phyloP scores from a whole-genome alignment of 2,888 invertebrate genomes.

The Aspidiotus destructor region DNA sequence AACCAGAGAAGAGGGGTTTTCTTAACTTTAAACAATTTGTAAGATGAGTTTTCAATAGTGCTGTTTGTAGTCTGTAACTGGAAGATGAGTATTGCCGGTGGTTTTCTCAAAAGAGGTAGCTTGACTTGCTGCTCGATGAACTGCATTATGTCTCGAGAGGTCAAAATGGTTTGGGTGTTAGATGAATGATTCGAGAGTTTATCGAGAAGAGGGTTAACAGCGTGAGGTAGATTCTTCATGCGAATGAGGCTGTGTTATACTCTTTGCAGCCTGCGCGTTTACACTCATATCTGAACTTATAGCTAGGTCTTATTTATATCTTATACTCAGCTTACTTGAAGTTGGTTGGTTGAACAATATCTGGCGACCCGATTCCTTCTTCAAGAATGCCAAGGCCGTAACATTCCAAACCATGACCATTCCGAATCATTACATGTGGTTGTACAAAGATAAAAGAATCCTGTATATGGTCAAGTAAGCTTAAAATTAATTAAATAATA shows the following conservation, averaged over 20 bases:
- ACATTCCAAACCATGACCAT: conserved; percentile 92
- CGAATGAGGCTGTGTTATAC: not conserved
- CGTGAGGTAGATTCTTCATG: too few species aligned
- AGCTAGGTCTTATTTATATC: not conserved
- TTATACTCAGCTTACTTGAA: conserved; percentile 55
- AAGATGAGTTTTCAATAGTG: too few species aligned
- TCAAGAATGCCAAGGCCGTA: conserved; percentile 87
- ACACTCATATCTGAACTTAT: not conserved
- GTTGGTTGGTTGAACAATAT: conserved; percentile 85
- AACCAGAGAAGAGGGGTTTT: too few species aligned
- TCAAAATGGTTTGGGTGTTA: too few species aligned
- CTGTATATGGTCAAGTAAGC: conserved; percentile 75
- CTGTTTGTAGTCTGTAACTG: too few species aligned
- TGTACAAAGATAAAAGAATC: conserved; percentile 76
- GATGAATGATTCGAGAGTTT: too few species aligned
- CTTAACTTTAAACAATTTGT: too few species aligned
- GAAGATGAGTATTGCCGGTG: too few species aligned
- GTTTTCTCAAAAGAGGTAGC: too few species aligned
- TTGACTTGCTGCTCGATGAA: too few species aligned
- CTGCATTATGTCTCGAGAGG: too few species aligned
- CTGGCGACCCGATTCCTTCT: conserved; percentile 90
- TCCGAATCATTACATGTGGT: conserved; percentile 86
- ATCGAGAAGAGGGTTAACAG: too few species aligned
- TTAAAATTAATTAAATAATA: not conserved
- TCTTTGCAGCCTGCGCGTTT: not conserved